Percentiles rank a stretch among this genome's conserved stretches.
phyloP scores from a whole-genome alignment of 2,888 invertebrate species.

The Microplitis deprimator region DNA sequence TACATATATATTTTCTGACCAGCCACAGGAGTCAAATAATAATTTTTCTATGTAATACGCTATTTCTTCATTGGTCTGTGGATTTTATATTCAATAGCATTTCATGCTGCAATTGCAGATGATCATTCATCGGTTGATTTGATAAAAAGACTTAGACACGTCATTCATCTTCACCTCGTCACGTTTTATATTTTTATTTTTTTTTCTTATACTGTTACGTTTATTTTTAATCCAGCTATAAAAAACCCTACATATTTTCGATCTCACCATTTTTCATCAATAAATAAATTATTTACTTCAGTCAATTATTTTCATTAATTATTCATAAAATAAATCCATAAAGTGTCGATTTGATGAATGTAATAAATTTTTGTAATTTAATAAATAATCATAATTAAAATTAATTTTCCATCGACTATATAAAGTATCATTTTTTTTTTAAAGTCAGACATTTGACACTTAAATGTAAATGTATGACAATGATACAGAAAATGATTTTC shows the following conservation, averaged over 20 bases:
- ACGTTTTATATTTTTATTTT: conserved; percentile 17
- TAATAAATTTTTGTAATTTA: background rate
- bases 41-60: conserved; percentile 23
- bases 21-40: conserved; percentile 10
- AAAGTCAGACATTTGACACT: too few relatives aligned
- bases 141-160: conserved; percentile 10
- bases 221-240: background rate
- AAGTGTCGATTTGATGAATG: background rate
- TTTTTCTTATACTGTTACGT: background rate
- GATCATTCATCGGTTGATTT: conserved; percentile 28
- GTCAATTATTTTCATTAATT: background rate
- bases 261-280: background rate
- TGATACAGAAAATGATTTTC: too few relatives aligned
- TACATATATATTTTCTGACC: conserved; percentile 21
- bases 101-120: conserved; percentile 8
- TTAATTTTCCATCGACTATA: too few relatives aligned
- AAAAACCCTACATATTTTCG: background rate
- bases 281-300: background rate
- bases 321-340: background rate
- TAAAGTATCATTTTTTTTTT: too few relatives aligned
- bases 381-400: too few relatives aligned
- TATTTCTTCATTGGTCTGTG: conserved; percentile 19
- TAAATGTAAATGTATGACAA: too few relatives aligned
- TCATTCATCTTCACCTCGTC: conserved; percentile 31
- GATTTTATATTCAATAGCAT: conserved; percentile 25